Evolutionary conservation across 2,797 vertebrate species (phyloP), one percentile per base, ranked within the genome.

Genomic region (Hemibagrus guttatus): DNA sequence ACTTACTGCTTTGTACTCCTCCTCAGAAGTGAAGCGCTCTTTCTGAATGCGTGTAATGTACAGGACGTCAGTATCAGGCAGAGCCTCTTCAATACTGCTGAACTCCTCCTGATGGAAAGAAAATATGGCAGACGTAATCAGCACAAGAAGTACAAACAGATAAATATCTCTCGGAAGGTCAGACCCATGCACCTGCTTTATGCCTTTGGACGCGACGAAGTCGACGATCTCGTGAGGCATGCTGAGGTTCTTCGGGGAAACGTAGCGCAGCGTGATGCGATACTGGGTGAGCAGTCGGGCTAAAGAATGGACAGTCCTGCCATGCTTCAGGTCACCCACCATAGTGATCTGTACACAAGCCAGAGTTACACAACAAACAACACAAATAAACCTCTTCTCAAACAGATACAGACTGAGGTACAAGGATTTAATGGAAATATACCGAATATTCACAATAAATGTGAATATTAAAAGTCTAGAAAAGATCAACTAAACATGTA

Each of bases 31-130:
- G 35, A 99, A 99, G 0, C 98, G 94, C 91, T 99, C 98, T 93
- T 97, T 99, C 95, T 99, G 98, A 92, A 99, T 99, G 63, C 98
- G 96, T 0, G 98, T 99, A 97, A 99, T 95, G 93, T 99, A 99
- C n/a, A 99, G 96, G 71, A 99, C 97, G 0, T 99, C 98, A 0
- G 98, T 98, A 52, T 98, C 97, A 0, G 97, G 97, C 85, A 99
- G 94, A 0, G 98, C 98, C 87, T 98, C 98, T 93, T 99, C 98
- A 0, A 99, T 97, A 85, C 95, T 99, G 90, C 96, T 96, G 4
- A 98, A 98, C 92, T 99, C 97, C 92, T 99, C 98, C 98, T 99
- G 94, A 14, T 75, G 4, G 6, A 13, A 23, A 56, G 52, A 64
- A 6, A 71, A 35, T 21, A 64, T 58, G 35, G 35, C 26, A 31